Percentiles rank a stretch among this genome's conserved stretches.
These are phyloP conservation scores for Drosophila anceps DNA, from an alignment of 2,888 invertebrate species.

Conservation along the genomic window DNA sequence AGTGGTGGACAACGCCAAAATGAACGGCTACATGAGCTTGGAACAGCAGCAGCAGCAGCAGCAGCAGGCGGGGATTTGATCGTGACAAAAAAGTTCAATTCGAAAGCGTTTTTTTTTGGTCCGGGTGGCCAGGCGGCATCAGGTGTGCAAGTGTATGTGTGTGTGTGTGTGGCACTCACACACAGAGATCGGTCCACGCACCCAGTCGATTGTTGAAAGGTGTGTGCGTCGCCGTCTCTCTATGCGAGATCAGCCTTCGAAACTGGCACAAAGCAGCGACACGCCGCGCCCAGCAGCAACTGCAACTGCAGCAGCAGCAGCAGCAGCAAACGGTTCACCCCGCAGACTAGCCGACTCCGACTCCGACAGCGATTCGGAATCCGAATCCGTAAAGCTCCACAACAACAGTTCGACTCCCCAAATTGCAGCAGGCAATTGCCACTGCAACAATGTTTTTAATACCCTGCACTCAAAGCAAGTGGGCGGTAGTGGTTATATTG, in stretches of 20 bases:
- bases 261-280: conserved; percentile 67
- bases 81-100: conserved; percentile 81
- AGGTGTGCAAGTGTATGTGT: conserved; percentile 48
- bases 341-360: conserved; percentile 31
- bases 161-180: conserved; percentile 25
- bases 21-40: conserved; percentile 26
- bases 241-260: conserved; percentile 68
- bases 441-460: conserved; percentile 36
- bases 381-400: conserved; percentile 16
- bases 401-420: conserved; percentile 27
- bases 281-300: conserved; percentile 31
- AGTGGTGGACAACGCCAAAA: conserved; percentile 43
- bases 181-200: conserved; percentile 54
- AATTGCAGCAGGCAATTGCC: conserved; percentile 28
- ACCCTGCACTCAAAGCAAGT: not conserved
- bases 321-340: conserved; percentile 30
- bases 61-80: conserved; percentile 37
- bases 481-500: not conserved
- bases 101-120: conserved; percentile 70
- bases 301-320: not conserved
- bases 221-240: conserved; percentile 57
- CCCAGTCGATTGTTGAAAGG: conserved; percentile 77
- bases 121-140: conserved; percentile 58
- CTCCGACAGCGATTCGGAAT: conserved; percentile 9
- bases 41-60: not conserved